Evolutionary conservation across 2,888 invertebrate species (phyloP), one percentile per base, ranked within the genome.

Genomic region (Tribolium freemani): DNA sequence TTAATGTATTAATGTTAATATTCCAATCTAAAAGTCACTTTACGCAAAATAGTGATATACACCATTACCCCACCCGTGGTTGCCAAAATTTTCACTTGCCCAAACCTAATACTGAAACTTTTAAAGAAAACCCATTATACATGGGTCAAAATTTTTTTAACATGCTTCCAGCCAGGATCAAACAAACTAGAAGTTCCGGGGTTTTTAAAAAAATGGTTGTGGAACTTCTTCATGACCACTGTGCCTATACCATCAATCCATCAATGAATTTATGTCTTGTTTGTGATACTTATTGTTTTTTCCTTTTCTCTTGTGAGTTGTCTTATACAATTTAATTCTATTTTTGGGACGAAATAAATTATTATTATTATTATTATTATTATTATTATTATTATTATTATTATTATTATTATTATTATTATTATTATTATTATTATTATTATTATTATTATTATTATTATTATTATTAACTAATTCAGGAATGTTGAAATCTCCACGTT

Each of bases 211-310:
- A 46, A 46, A 46, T 46, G 46, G 46, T 46, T 46, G 46, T n/a
- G 46, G 46, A 46, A n/a, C 10, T 46, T 1, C 10, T 46, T 3
- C 46, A 46, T 1, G 46, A 6, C 8, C 46, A 46, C 3, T 46
- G 10, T 46, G 46, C 46, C 3, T 46, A 46, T n/a, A 45, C n/a
- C n/a, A n/a, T n/a, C n/a, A 16, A 16, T 16, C 45, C 9, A 4
- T 46, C 46, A 46, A 46, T 46, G 10, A 46, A 46, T 46, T 46
- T 46, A 46, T 46, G 8, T 46, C 46, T 46, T 46, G 46, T 46
- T 46, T 46, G 46, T 46, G 8, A n/a, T 46, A 46, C 8, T 46
- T 46, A 46, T 46, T 46, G 10, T 46, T 6, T 46, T 46, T 46
- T 46, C 3, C 1, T 46, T 46, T 46, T 16, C 16, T 16, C 16